Evolutionary conservation across 2,888 invertebrate species (phyloP), one percentile per base, ranked within the genome.

Genomic region (Atethmia centrago): DNA sequence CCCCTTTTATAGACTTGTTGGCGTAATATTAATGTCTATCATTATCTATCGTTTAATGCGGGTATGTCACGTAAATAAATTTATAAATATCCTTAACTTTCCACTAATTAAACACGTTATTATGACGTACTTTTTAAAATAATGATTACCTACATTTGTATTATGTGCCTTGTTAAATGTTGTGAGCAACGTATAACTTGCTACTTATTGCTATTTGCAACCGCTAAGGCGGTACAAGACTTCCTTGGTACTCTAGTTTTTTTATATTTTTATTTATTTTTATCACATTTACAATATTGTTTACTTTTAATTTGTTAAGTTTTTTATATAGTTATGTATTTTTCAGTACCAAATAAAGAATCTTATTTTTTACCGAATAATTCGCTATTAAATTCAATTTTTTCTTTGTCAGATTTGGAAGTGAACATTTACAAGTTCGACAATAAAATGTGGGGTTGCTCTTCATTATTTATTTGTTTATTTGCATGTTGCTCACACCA

Each of bases 151-250:
- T 2, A 16, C 14, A 25, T 49, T 58, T 28, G n/a, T 12, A 21
- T 28, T 12, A 45, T 10, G 74, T 49, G 62, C 74, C 74, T 83
- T 51, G 8, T 58, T 2, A 69, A 75, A 79, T 47, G 7, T 36
- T 59, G 28, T 28, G 61, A 63, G 81, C 84, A 83, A 71, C 62
- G 12, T 21, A 2, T 21, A 12, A 10, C 47, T 42, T 55, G 51
- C 28, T 10, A 78, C 68, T 74, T 40, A n/a, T 71, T 79, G 75
- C 79, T 82, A 76, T 79, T n/a, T 72, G 36, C 21, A 70, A 64
- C 36, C 21, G 19, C 2, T 36, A 21, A 81, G 84, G 83, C 70
- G 51, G 19, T 42, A 42, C 21, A 63, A n/a, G 16, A 47, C 28
- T 4, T 56, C 7, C 31, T 62, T 28, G 4, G 19, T 70, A 42